Evolutionary conservation across 2,888 invertebrate species (phyloP).

Genomic region (Drosophila nr. perissopoda): DNA sequence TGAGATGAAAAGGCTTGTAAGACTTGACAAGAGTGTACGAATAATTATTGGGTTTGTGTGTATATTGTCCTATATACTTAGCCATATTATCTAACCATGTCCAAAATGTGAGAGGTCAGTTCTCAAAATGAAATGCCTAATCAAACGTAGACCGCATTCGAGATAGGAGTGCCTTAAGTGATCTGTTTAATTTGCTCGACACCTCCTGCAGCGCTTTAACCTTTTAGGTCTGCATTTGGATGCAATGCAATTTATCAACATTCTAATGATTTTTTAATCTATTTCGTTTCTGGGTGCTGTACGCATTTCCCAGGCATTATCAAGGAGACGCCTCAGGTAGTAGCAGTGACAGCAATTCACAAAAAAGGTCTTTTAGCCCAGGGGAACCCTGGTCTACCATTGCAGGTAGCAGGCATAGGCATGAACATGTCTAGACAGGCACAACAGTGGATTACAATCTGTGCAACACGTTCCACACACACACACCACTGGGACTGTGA

Average conservation of each 20-base stretch:
- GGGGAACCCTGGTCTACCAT: slow-evolving; percentile 22
- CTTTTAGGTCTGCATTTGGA: slow-evolving; percentile 18
- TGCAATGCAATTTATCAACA: slow-evolving; percentile 67
- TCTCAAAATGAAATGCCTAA: neutral
- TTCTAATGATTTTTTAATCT: slow-evolving; percentile 74
- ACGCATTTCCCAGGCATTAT: slow-evolving; percentile 43
- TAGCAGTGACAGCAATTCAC: slow-evolving; percentile 8
- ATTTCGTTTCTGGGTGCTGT: slow-evolving; percentile 48
- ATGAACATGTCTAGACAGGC: slow-evolving; percentile 59
- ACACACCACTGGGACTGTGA: slow-evolving; percentile 22
- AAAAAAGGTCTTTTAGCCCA: slow-evolving; percentile 32
- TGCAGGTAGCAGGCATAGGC: slow-evolving; percentile 43
- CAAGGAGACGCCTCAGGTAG: slow-evolving; percentile 46
- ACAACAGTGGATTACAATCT: slow-evolving; percentile 58
- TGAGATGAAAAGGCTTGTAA: neutral
- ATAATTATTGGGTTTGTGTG: neutral
- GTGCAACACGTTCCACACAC: slow-evolving; percentile 51
- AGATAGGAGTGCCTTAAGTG: slow-evolving; percentile 43
- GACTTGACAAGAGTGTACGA: neutral
- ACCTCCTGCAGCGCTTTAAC: slow-evolving; percentile 58
- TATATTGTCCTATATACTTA: neutral
- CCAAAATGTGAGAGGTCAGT: slow-evolving; percentile 26
- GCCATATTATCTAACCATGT: neutral
- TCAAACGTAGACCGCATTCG: slow-evolving; percentile 7
- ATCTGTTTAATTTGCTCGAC: slow-evolving; percentile 65